These are phyloP conservation scores for Poecilia wingei DNA, from an alignment of 2,797 vertebrate species.

Conservation along the genomic window DNA sequence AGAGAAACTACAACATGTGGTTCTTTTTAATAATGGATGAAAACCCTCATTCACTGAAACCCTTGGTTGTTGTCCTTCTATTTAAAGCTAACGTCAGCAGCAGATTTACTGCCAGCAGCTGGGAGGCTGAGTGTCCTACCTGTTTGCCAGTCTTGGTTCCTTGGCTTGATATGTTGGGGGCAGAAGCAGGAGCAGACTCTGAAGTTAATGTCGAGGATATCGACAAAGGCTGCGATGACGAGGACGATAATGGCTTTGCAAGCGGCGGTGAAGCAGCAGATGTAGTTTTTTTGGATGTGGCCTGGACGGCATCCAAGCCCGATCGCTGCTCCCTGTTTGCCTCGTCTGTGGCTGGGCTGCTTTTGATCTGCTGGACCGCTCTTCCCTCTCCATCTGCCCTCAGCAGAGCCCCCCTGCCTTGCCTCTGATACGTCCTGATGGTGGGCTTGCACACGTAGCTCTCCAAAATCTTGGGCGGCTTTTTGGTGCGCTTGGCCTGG, in stretches of 20 bases:
- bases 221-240: constrained; percentile 46
- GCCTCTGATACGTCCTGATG: constrained; percentile 90
- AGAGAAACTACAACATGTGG: constrained; percentile 20
- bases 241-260: constrained; percentile 47
- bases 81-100: constrained; percentile 15
- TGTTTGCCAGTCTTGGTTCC: constrained; percentile 73
- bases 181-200: constrained; percentile 46
- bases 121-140: constrained; percentile 64
- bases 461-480: constrained; percentile 97
- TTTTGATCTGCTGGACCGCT: constrained; percentile 62
- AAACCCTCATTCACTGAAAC: constrained; percentile 1
- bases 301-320: constrained; percentile 67
- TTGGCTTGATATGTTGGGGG: constrained; percentile 54
- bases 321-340: constrained; percentile 63
- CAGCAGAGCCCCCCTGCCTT: constrained; percentile 64
- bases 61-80: constrained; percentile 7
- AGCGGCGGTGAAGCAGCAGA: constrained; percentile 58
- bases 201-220: constrained; percentile 52
- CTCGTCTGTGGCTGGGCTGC: constrained; percentile 59
- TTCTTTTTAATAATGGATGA: constrained; percentile 38
- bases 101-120: constrained; percentile 24
- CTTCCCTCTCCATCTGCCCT: constrained; percentile 65
- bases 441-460: constrained; percentile 97
- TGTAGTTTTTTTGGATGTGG: constrained; percentile 68
- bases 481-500: constrained; percentile 95